Evolutionary conservation across 2,888 invertebrate genomes (phyloP), one percentile per base, ranked within the genome.

Genomic region (Thereva unica): DNA sequence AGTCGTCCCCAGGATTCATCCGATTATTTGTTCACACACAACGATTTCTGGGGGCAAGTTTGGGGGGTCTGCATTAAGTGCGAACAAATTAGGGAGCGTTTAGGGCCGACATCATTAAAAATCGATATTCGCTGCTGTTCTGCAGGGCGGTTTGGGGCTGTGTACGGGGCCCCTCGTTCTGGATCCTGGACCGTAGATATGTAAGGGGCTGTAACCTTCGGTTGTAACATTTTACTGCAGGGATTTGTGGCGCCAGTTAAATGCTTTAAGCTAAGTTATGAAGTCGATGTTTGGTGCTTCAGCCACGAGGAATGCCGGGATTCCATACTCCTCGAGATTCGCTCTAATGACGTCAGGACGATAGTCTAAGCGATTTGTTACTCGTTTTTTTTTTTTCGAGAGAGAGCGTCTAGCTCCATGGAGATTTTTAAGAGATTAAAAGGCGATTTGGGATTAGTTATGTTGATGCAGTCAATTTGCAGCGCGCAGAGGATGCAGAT

Each of bases 21-120:
- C 59, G 42, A 59, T 47, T 59, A 38, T 59, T 40, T 47, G 49
- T n/a, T 45, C 23, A 23, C 23, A 23, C 23, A 23, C 23, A 23
- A 23, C 23, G 23, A 23, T 23, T 23, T 37, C 49, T 9, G 38
- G 45, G 44, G 49, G 12, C 38, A 10, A 12, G 10, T 49, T 37
- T 10, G 38, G 37, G 49, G 38, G 12, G 37, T 47, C 10, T 47
- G 59, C 23, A 59, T 59, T 45, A 59, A 59, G 59, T 59, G 59
- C 59, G 59, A 59, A 59, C 59, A 59, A 59, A 59, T 59, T 59
- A 59, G 59, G 49, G 47, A 38, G 9, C 12, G 59, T 47, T 59
- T 59, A 59, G 47, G 40, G 47, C 7, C 38, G 38, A 37, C 59
- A 45, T 59, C 59, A 59, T 59, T 59, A 59, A 59, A 59, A 59